These are phyloP conservation scores for Epizoanthus rinbou DNA, from an alignment of 92 coral and sea anemone genomes.

Conservation along the genomic window DNA sequence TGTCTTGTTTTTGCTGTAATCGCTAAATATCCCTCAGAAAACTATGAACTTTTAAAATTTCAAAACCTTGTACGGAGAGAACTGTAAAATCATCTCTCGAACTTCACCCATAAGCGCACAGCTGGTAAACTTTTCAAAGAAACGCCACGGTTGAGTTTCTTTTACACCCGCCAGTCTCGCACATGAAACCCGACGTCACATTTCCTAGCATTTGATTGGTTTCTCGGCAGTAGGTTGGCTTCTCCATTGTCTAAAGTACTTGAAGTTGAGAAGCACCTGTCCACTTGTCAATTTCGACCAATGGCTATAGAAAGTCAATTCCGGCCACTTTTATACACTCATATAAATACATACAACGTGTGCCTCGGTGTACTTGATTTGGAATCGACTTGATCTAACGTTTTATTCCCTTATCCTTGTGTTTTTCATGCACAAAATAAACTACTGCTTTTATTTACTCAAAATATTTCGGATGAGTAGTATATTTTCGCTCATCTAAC, in stretches of 20 bases:
- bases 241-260: constrained; percentile 78
- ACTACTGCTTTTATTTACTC: background rate
- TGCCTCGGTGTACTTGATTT: background rate
- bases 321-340: constrained; percentile 9
- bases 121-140: constrained; percentile 41
- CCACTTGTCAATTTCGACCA: constrained; percentile 38
- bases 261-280: constrained; percentile 47
- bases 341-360: background rate
- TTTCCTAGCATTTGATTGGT: constrained; percentile 86
- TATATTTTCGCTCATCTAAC: background rate
- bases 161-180: constrained; percentile 45
- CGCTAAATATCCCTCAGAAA: constrained; percentile 18
- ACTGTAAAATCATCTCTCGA: constrained; percentile 40
- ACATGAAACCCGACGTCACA: constrained; percentile 28
- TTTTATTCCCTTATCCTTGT: background rate
- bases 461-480: background rate
- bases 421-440: constrained; percentile 3
- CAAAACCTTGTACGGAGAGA: constrained; percentile 28
- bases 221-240: constrained; percentile 89
- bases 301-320: constrained; percentile 20
- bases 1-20: constrained; percentile 11
- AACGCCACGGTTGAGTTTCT: constrained; percentile 28
- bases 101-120: constrained; percentile 34
- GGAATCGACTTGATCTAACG: background rate
- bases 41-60: constrained; percentile 12